Percentiles rank a stretch among this genome's conserved stretches.
Evolutionary conservation across 2,113 vertebrate species (phyloP).

Genomic region (Bucco capensis): DNA sequence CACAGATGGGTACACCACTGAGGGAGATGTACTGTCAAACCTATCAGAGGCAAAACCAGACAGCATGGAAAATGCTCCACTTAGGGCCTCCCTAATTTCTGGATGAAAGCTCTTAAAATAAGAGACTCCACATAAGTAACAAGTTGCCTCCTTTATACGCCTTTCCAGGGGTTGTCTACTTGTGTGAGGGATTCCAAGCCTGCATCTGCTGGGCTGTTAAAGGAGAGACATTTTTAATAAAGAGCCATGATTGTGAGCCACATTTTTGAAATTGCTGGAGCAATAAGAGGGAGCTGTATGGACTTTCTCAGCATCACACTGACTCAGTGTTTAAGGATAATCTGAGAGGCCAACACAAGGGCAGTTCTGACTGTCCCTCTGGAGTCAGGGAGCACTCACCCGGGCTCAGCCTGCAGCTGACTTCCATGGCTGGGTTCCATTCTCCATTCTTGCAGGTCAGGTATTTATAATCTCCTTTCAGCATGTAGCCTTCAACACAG

Average conservation of each 20-base stretch:
- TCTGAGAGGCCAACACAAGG: not conserved
- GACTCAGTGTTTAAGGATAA: not conserved
- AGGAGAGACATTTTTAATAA: not conserved
- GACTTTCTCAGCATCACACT: not conserved
- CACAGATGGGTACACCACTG: not conserved
- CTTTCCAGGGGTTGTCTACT: not conserved
- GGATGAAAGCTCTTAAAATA: not conserved
- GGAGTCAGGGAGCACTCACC: slow-evolving; percentile 72
- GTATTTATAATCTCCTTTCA: slow-evolving; percentile 96
- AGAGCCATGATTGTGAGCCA: not conserved
- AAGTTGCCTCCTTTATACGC: not conserved
- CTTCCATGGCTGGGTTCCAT: slow-evolving; percentile 92
- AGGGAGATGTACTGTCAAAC: not conserved
- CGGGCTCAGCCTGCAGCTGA: slow-evolving; percentile 89
- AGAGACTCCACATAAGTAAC: not conserved
- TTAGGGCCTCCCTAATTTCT: not conserved
- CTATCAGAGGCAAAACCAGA: not conserved
- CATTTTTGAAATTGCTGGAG: not conserved
- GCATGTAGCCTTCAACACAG: slow-evolving; percentile 90
- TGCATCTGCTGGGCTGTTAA: not conserved
- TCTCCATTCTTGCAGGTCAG: slow-evolving; percentile 94
- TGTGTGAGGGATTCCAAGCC: not conserved
- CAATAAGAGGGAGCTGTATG: not conserved
- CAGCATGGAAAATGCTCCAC: not conserved
- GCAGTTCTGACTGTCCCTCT: not conserved